phyloP scores from a whole-genome alignment of 2,888 invertebrate species.

The Lypha dubia region DNA sequence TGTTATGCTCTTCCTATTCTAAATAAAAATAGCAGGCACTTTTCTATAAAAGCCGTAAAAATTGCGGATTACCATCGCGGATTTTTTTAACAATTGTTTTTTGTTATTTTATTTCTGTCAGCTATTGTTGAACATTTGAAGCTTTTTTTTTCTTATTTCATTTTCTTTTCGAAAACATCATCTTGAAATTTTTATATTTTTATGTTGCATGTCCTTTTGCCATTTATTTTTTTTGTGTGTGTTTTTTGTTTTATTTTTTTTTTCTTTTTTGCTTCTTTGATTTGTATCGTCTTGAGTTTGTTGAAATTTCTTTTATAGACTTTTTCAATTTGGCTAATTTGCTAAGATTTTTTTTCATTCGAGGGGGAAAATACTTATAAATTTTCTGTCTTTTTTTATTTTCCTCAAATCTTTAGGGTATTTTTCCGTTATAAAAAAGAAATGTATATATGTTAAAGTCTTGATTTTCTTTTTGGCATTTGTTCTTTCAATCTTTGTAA shows the following conservation, averaged over 20 bases:
- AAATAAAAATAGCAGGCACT: conserved; percentile 70
- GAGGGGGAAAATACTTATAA: conserved; percentile 45
- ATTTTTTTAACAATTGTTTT: conserved; percentile 77
- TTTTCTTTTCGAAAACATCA: conserved; percentile 56
- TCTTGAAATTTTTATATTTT: conserved; percentile 73
- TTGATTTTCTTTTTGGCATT: conserved; percentile 51
- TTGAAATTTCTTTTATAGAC: conserved; percentile 73
- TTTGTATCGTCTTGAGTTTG: conserved; percentile 62
- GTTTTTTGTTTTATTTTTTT: conserved; percentile 10
- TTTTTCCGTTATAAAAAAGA: conserved; percentile 38
- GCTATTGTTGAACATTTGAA: conserved; percentile 45
- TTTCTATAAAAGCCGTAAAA: conserved; percentile 80
- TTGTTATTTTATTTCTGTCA: conserved; percentile 25
- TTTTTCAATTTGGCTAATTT: conserved; percentile 81
- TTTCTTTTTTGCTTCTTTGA: conserved; percentile 56
- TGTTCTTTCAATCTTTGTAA: conserved; percentile 58
- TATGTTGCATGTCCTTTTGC: conserved; percentile 69
- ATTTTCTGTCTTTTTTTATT: conserved; percentile 19
- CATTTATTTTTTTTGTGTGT: conserved; percentile 62
- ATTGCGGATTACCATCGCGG: conserved; percentile 82
- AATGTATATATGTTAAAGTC: conserved; percentile 62
- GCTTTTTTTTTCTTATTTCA: conserved; percentile 54
- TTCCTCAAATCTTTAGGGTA: conserved; percentile 53
- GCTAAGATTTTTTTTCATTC: conserved; percentile 75
- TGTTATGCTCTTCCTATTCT: conserved; percentile 35